Percentiles rank a stretch among this genome's conserved stretches.
Evolutionary conservation across 1,140 invertebrate genomes (phyloP).

Genomic region (Oscheius sp.): DNA sequence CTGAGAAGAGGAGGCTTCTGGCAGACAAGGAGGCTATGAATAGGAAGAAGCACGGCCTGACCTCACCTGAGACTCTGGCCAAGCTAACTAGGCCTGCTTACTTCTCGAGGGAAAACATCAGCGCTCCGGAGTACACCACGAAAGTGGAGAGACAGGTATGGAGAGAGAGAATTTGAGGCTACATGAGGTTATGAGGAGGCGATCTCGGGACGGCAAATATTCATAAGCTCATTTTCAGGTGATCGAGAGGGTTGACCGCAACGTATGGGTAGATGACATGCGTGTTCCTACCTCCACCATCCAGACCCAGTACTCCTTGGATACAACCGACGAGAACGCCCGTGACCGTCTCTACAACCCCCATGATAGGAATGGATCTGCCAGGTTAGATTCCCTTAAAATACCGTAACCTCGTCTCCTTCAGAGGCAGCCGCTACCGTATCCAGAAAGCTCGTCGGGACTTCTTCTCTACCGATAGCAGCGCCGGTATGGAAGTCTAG

Average conservation of each 20-base stretch:
- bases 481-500: slow-evolving; percentile 11
- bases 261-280: slow-evolving; percentile 55
- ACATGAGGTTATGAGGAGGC: too few species aligned
- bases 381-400: slow-evolving; percentile 8
- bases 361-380: slow-evolving; percentile 41
- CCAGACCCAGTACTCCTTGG: slow-evolving; percentile 6
- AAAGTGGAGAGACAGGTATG: slow-evolving; percentile 45
- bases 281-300: slow-evolving; percentile 7
- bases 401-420: background rate
- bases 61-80: slow-evolving; percentile 59
- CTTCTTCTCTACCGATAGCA: background rate
- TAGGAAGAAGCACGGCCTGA: slow-evolving; percentile 46
- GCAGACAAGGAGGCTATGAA: slow-evolving; percentile 36
- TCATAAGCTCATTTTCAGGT: too few species aligned
- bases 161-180: background rate
- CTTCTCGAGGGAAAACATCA: slow-evolving; percentile 55
- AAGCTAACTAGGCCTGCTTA: slow-evolving; percentile 55
- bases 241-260: slow-evolving; percentile 58
- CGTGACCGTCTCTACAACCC: slow-evolving; percentile 48
- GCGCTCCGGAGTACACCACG: slow-evolving; percentile 55
- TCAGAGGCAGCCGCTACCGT: slow-evolving; percentile 1
- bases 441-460: background rate
- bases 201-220: too few species aligned
- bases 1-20: slow-evolving; percentile 45
- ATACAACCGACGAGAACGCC: slow-evolving; percentile 27